Conservation (phyloP, 2,888 invertebrate species). For the Onthophagus sagittarius region DNA sequence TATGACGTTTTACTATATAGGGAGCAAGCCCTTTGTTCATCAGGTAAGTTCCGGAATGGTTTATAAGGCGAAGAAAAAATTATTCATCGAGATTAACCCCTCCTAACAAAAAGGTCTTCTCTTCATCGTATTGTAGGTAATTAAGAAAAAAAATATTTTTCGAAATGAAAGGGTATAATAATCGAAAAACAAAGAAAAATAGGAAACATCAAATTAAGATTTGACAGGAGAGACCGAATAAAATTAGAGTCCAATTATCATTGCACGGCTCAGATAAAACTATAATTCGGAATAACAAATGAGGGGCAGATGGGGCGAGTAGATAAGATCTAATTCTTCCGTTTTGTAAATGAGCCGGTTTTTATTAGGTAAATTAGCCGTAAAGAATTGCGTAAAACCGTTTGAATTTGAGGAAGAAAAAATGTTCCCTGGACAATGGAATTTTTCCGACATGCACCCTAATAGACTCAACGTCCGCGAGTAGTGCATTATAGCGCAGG, state of each 20-base stretch:
- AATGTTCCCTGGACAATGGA: background rate
- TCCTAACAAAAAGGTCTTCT: background rate
- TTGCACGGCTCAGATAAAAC: background rate
- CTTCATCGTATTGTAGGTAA: too few species aligned
- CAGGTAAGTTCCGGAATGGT: background rate
- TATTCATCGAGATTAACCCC: background rate
- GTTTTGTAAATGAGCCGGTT: background rate
- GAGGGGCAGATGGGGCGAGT: background rate
- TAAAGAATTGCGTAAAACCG: background rate
- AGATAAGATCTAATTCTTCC: background rate
- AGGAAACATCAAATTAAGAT: background rate
- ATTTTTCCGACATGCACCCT: background rate
- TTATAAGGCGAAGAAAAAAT: background rate
- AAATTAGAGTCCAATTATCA: background rate
- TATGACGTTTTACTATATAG: slow-evolving; percentile 2
- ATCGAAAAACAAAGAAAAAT: background rate
- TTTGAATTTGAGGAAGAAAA: background rate
- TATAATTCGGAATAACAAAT: background rate
- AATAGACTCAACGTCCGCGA: background rate
- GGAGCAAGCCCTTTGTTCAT: background rate
- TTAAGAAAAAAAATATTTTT: background rate
- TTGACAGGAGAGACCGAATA: background rate
- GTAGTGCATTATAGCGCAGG: background rate
- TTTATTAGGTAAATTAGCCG: background rate
- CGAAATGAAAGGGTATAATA: background rate